Evolutionary conservation across 2,888 invertebrate species (phyloP).

Genomic region (Brenthis ino): DNA sequence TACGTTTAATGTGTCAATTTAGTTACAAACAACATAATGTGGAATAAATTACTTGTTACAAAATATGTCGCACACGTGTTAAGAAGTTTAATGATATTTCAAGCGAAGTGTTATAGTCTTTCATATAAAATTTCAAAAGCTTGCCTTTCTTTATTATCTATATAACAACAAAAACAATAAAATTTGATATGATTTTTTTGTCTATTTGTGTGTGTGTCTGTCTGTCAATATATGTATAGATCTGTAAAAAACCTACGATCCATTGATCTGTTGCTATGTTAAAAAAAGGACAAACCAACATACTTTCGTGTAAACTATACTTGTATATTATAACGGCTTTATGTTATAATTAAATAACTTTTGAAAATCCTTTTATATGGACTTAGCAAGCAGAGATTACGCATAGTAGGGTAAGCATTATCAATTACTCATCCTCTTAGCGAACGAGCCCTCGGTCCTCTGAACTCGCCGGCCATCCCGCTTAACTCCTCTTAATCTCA

Average conservation of each 20-base stretch:
- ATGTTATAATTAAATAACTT: constrained; percentile 1
- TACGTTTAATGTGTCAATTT: constrained; percentile 44
- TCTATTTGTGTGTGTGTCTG: too few species aligned
- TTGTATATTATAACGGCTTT: too few species aligned
- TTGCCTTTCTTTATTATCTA: too few species aligned
- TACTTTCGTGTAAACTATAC: too few species aligned
- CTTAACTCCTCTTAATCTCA: constrained; percentile 63
- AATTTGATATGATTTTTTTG: too few species aligned
- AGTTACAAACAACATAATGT: constrained; percentile 44
- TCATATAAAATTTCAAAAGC: too few species aligned
- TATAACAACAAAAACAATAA: too few species aligned
- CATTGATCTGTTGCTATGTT: too few species aligned
- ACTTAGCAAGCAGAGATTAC: constrained; percentile 57
- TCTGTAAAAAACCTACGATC: too few species aligned
- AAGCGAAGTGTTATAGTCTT: too few species aligned
- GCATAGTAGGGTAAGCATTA: constrained; percentile 65
- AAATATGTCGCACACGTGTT: constrained; percentile 4
- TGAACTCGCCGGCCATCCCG: constrained; percentile 47
- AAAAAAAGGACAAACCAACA: too few species aligned
- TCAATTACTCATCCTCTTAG: constrained; percentile 68
- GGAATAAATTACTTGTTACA: constrained; percentile 27
- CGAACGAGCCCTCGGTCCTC: constrained; percentile 48
- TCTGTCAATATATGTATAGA: too few species aligned
- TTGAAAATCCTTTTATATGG: constrained; percentile 23
- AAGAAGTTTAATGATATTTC: neutral